These are phyloP conservation scores for Gopherus evgoodei DNA, from an alignment of 2,113 vertebrate species.

Conservation along the genomic window DNA sequence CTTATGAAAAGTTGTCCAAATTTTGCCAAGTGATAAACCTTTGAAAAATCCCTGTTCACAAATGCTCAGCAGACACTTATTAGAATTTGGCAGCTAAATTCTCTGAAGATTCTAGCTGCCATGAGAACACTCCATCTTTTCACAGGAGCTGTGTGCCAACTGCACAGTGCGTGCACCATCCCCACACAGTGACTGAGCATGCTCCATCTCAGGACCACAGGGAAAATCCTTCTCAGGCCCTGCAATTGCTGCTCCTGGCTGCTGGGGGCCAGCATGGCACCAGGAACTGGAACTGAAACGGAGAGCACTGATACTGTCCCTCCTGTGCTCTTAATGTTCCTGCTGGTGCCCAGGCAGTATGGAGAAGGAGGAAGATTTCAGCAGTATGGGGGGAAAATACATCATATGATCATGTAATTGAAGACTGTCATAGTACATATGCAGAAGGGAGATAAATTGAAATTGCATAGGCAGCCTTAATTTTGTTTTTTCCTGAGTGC, in stretches of 20 bases:
- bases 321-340: neutral
- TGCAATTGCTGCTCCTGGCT: neutral
- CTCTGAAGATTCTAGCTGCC: neutral
- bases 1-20: neutral
- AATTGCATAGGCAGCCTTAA: neutral
- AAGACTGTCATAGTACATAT: neutral
- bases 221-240: neutral
- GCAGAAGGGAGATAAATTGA: neutral
- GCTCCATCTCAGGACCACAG: neutral
- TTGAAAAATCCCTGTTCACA: neutral
- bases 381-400: neutral
- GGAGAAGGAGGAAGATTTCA: neutral
- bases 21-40: neutral
- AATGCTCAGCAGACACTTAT: neutral
- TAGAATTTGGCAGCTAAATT: neutral
- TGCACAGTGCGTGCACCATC: neutral
- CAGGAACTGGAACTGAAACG: neutral
- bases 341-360: neutral
- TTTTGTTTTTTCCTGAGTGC: neutral
- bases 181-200: neutral
- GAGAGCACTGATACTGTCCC: neutral
- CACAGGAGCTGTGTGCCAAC: neutral
- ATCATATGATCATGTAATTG: neutral
- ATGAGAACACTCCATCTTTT: neutral
- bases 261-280: neutral